Evolutionary conservation across 2,113 vertebrate genomes (phyloP).

Genomic region (Mesocricetus auratus): DNA sequence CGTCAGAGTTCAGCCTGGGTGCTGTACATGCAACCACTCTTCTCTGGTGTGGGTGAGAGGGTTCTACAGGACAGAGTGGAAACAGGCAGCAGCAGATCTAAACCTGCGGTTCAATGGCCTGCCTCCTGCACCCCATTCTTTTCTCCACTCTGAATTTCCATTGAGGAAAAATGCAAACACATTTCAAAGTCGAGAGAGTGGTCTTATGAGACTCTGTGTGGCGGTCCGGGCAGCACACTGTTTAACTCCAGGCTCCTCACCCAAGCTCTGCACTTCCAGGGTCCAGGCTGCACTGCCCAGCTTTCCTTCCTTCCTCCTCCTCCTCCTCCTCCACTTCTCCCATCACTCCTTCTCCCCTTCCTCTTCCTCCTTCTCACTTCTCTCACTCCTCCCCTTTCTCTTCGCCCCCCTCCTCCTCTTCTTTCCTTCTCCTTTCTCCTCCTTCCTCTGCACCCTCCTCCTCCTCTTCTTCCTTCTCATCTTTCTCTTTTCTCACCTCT

Average conservation of each 20-base stretch:
- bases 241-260: not conserved
- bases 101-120: not conserved
- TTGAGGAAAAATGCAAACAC: not conserved
- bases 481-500: not conserved
- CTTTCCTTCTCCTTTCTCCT: too few species aligned
- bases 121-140: not conserved
- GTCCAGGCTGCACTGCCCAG: not conserved
- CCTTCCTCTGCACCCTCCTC: accelerated
- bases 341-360: not conserved
- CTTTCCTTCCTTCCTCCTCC: not conserved
- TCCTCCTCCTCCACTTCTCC: too few species aligned
- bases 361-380: accelerated
- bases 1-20: not conserved
- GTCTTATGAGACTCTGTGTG: not conserved
- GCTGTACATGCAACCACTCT: not conserved
- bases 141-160: not conserved
- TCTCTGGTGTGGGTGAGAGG: not conserved
- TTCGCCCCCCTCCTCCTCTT: not conserved
- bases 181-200: not conserved
- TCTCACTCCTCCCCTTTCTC: not conserved
- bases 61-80: not conserved
- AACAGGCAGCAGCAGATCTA: not conserved
- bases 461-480: too few species aligned
- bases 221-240: not conserved
- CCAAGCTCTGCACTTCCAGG: accelerated